These are phyloP conservation scores for Hafferia zeledoni DNA, from an alignment of 2,797 vertebrate genomes.

Conservation along the genomic window DNA sequence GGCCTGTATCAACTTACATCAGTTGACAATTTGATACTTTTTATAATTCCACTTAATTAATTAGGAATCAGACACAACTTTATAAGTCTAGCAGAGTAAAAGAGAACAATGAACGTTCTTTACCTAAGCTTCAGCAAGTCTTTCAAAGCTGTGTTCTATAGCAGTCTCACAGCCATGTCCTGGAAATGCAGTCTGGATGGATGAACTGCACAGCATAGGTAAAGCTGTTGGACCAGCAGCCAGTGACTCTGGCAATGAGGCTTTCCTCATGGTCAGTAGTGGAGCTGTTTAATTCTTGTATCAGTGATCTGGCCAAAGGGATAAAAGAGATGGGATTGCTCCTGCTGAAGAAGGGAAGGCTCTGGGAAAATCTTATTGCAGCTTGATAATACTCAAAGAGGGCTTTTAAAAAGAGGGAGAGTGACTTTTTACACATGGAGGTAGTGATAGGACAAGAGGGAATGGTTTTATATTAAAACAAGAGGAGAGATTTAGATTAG, in stretches of 20 bases:
- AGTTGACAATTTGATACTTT: not conserved
- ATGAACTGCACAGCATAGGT: not conserved
- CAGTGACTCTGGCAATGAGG: not conserved
- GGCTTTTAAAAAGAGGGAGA: not conserved
- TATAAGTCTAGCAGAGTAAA: not conserved
- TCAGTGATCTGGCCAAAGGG: not conserved
- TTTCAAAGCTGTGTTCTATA: not conserved
- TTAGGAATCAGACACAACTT: not conserved
- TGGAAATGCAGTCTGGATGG: not conserved
- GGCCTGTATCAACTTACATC: not conserved
- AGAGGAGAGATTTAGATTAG: not conserved
- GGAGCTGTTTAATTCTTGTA: not conserved
- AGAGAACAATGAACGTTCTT: not conserved
- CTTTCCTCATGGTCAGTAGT: not conserved
- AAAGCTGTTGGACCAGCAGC: not conserved
- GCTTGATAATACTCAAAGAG: not conserved
- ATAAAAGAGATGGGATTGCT: not conserved
- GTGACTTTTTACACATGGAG: not conserved
- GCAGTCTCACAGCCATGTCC: not conserved
- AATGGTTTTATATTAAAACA: not conserved
- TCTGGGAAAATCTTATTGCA: not conserved
- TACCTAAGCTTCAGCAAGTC: not conserved
- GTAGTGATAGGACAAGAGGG: not conserved
- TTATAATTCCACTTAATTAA: not conserved
- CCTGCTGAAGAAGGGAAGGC: not conserved